phyloP scores from a whole-genome alignment of 2,888 invertebrate species.

The Antheraea yamamai region DNA sequence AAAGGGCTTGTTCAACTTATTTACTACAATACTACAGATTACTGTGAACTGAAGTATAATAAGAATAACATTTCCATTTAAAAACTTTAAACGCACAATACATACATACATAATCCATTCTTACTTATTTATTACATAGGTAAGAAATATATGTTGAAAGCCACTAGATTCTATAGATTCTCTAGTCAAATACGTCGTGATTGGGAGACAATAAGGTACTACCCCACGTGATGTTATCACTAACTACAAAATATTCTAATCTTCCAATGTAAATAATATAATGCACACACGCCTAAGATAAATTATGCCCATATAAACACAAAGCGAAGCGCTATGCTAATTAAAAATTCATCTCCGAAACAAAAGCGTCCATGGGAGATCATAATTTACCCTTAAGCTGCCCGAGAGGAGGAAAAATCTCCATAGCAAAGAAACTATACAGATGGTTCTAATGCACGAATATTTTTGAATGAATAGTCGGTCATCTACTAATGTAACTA shows the following conservation, averaged over 20 bases:
- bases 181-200: no score
- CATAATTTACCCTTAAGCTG: conserved; percentile 39
- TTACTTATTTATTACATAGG: no score
- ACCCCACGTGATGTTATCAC: no score
- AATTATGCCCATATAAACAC: neutral
- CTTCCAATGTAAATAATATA: neutral
- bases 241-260: neutral
- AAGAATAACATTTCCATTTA: no score
- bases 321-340: conserved; percentile 6
- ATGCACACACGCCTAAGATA: neutral
- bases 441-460: neutral
- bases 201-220: no score
- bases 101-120: no score
- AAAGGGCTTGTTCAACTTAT: no score
- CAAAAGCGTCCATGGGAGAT: conserved; percentile 7
- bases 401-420: conserved; percentile 24
- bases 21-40: no score
- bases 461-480: neutral
- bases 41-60: no score
- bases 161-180: no score
- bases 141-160: no score
- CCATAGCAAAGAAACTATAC: conserved; percentile 23
- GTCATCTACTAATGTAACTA: neutral
- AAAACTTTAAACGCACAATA: no score
- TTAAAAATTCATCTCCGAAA: conserved; percentile 18